A percentile compares a stretch with the other conserved stretches of the same genome.
These are phyloP conservation scores for Pelecanus crispus DNA, from an alignment of 2,113 vertebrate genomes.

Conservation along the genomic window DNA sequence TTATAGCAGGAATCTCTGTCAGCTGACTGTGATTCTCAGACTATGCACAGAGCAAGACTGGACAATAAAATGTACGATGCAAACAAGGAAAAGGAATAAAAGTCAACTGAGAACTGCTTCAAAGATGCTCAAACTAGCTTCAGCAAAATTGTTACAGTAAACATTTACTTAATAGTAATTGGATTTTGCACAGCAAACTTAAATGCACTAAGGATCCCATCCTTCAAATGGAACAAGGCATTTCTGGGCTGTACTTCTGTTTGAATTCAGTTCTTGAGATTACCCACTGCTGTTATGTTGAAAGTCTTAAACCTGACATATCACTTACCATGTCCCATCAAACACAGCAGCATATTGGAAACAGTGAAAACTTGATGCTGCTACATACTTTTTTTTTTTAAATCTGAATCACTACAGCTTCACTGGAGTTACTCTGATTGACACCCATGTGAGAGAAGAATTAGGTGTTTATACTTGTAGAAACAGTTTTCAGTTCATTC, in stretches of 20 bases:
- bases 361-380: not conserved
- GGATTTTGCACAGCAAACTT: conserved; percentile 6
- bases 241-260: not conserved
- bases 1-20: not conserved
- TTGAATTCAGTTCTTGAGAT: not conserved
- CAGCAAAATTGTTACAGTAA: not conserved
- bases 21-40: not conserved
- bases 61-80: not conserved
- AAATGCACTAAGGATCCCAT: not conserved
- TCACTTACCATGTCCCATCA: not conserved
- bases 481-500: not conserved
- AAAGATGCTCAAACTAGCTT: not conserved
- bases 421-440: not conserved
- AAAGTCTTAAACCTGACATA: not conserved
- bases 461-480: not conserved
- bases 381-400: not conserved
- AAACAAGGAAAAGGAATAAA: not conserved
- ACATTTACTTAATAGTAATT: not conserved
- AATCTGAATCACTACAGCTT: not conserved
- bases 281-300: not conserved
- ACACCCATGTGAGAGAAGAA: not conserved
- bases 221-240: not conserved
- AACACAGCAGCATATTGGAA: not conserved
- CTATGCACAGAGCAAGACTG: not conserved
- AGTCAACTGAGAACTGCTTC: not conserved